phyloP scores from a whole-genome alignment of 2,797 vertebrate species.

The Hippopotamyrus pictus region DNA sequence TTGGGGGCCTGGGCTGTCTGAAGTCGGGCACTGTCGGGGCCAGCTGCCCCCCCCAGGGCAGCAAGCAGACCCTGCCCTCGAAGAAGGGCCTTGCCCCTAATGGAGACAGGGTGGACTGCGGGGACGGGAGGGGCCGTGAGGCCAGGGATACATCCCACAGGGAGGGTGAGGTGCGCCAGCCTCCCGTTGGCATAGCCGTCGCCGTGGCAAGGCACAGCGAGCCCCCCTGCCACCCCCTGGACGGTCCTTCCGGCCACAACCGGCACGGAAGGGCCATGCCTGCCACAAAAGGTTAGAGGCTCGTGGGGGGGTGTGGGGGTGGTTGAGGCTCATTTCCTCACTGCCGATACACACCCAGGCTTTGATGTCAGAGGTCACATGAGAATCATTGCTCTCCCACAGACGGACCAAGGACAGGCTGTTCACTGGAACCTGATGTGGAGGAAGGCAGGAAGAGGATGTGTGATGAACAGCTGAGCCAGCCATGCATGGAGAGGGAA shows the following conservation, averaged over 20 bases:
- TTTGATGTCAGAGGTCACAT: neutral
- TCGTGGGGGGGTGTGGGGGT: neutral
- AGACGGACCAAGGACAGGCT: slow-evolving; percentile 52
- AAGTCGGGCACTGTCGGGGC: slow-evolving; percentile 78
- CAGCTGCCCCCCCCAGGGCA: slow-evolving; percentile 78
- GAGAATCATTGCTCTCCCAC: neutral
- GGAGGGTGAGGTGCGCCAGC: slow-evolving; percentile 86
- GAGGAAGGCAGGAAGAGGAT: slow-evolving; percentile 82
- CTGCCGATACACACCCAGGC: neutral
- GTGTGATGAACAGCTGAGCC: slow-evolving; percentile 79
- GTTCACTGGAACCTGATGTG: slow-evolving; percentile 68
- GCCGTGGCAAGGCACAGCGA: slow-evolving; percentile 89
- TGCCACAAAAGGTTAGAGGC: slow-evolving; percentile 60
- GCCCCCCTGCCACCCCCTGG: slow-evolving; percentile 68
- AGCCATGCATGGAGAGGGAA: slow-evolving; percentile 69
- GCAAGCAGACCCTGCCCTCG: slow-evolving; percentile 60
- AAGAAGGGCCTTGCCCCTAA: slow-evolving; percentile 68
- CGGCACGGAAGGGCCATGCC: slow-evolving; percentile 68
- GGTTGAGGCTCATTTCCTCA: neutral
- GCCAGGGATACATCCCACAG: slow-evolving; percentile 60
- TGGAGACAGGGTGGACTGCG: slow-evolving; percentile 76
- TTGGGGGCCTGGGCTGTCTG: slow-evolving; percentile 74
- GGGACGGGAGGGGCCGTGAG: slow-evolving; percentile 75
- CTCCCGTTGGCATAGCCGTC: slow-evolving; percentile 88
- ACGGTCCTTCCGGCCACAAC: slow-evolving; percentile 53